Percentiles rank a stretch among this genome's conserved stretches.
phyloP scores from a whole-genome alignment of 2,797 vertebrate genomes.

The Sebastes jordani region DNA sequence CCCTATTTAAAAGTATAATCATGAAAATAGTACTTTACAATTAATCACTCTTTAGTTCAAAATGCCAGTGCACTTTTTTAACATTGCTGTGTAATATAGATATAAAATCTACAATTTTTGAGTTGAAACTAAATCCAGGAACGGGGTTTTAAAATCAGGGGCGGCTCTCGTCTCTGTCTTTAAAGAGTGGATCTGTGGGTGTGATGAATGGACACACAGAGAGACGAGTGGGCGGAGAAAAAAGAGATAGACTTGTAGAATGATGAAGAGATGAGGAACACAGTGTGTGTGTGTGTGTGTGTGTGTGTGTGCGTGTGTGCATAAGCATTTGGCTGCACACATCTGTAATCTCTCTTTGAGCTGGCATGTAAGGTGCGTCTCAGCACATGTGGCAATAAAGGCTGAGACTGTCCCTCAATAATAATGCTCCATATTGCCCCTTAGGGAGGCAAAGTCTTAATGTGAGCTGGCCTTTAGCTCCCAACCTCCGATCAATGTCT shows the following conservation, averaged over 20 bases:
- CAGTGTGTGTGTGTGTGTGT: constrained; percentile 15
- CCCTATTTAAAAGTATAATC: background rate
- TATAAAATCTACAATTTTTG: background rate
- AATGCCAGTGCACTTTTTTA: background rate
- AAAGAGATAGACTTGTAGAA: constrained; percentile 54
- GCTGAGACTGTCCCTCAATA: constrained; percentile 71
- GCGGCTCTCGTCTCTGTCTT: constrained; percentile 28
- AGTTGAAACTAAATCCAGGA: background rate
- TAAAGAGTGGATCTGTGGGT: constrained; percentile 61
- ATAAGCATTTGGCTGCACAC: constrained; percentile 25
- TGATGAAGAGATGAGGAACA: constrained; percentile 67
- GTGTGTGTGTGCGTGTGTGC: background rate
- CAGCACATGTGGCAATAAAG: constrained; percentile 56
- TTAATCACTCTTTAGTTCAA: background rate
- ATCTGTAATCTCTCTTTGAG: constrained; percentile 56
- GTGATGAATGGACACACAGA: constrained; percentile 71
- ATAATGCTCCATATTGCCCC: constrained; percentile 72
- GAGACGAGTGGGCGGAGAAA: constrained; percentile 65
- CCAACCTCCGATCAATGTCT: constrained; percentile 76
- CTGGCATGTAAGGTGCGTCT: constrained; percentile 56
- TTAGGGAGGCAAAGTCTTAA: constrained; percentile 77
- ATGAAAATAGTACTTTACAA: background rate
- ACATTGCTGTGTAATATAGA: background rate
- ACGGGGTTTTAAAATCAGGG: constrained; percentile 20
- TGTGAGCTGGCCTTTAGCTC: constrained; percentile 80